phyloP scores from a whole-genome alignment of 1,140 invertebrate species.

The Mizuhopecten yessoensis region DNA sequence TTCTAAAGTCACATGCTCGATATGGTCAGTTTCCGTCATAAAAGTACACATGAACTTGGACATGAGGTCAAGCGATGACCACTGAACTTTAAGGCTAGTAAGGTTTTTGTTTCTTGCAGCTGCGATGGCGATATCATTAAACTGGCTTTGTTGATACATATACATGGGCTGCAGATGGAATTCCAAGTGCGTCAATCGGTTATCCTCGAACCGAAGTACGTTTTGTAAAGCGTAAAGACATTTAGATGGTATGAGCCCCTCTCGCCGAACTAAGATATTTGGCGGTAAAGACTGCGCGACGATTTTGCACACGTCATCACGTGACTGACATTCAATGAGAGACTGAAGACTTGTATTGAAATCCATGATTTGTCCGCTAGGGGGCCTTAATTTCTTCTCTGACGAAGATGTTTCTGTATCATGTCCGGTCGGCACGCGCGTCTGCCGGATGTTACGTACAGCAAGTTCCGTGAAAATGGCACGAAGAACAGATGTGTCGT shows the following conservation, averaged over 20 bases:
- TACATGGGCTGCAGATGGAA: slow-evolving; percentile 67
- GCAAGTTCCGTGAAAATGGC: slow-evolving; percentile 70
- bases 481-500: slow-evolving; percentile 59
- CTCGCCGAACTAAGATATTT: slow-evolving; percentile 62
- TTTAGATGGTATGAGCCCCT: slow-evolving; percentile 63
- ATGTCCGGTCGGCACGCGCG: slow-evolving; percentile 49
- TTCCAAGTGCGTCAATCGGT: slow-evolving; percentile 67
- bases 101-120: slow-evolving; percentile 58
- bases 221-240: slow-evolving; percentile 64
- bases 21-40: slow-evolving; percentile 54
- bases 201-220: slow-evolving; percentile 53
- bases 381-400: slow-evolving; percentile 55
- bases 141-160: slow-evolving; percentile 58
- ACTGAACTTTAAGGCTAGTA: slow-evolving; percentile 66
- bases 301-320: slow-evolving; percentile 60
- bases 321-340: slow-evolving; percentile 67
- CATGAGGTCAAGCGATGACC: slow-evolving; percentile 68
- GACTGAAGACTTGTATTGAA: slow-evolving; percentile 69
- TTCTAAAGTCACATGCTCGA: slow-evolving; percentile 61
- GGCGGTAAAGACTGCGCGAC: slow-evolving; percentile 67
- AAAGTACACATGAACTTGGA: slow-evolving; percentile 66
- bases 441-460: slow-evolving; percentile 65
- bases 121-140: slow-evolving; percentile 61
- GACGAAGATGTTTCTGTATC: background rate
- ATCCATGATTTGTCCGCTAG: slow-evolving; percentile 67